Evolutionary conservation across 1,140 invertebrate species (phyloP).

Genomic region (Diplogasteroides magnus): DNA sequence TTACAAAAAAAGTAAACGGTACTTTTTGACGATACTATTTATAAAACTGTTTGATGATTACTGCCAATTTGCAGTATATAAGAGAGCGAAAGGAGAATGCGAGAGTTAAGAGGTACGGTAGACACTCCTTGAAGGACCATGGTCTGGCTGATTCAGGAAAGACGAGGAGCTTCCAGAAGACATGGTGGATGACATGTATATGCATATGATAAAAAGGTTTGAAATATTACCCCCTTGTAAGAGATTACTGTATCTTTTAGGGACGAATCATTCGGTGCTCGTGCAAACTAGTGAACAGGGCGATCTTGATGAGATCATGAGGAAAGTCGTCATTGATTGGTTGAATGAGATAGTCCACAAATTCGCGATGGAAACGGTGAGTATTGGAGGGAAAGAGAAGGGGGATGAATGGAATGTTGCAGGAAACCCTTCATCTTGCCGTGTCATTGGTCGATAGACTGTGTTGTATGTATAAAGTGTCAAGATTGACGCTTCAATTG

Average conservation of each 20-base stretch:
- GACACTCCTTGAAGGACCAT: too few relatives aligned
- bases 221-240: not conserved
- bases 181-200: not conserved
- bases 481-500: constrained; percentile 28
- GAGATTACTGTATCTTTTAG: not conserved
- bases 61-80: too few relatives aligned
- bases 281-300: constrained; percentile 70
- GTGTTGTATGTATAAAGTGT: constrained; percentile 21
- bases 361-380: constrained; percentile 65
- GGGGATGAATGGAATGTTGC: not conserved
- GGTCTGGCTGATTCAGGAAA: too few relatives aligned
- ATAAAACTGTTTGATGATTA: too few relatives aligned
- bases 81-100: too few relatives aligned
- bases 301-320: constrained; percentile 80
- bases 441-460: constrained; percentile 81
- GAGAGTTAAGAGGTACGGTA: too few relatives aligned
- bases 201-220: not conserved
- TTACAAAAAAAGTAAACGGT: too few relatives aligned
- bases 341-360: constrained; percentile 86
- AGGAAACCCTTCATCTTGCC: constrained; percentile 71
- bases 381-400: not conserved
- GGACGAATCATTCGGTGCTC: constrained; percentile 13
- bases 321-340: constrained; percentile 86
- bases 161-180: not conserved
- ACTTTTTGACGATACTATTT: too few relatives aligned